These are phyloP conservation scores for Dasypogon diadema DNA, from an alignment of 2,888 invertebrate species.

Conservation along the genomic window DNA sequence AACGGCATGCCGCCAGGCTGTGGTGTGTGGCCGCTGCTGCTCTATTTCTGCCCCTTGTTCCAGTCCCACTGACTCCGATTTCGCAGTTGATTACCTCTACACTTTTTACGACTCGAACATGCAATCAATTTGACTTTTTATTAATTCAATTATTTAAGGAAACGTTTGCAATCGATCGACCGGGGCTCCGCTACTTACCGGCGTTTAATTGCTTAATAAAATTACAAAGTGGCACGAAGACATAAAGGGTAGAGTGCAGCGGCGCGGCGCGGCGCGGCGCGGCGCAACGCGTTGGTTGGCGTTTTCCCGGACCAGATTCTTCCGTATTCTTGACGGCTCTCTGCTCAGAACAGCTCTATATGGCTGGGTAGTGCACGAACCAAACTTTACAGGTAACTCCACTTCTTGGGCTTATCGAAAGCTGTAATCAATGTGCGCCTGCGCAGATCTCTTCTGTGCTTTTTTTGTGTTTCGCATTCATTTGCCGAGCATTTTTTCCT, in stretches of 20 bases:
- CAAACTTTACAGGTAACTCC: slow-evolving; percentile 4
- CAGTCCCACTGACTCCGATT: slow-evolving; percentile 39
- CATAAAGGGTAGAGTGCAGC: slow-evolving; percentile 8
- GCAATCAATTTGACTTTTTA: slow-evolving; percentile 49
- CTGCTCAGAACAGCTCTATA: neutral
- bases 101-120: slow-evolving; percentile 26
- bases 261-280: too few species aligned
- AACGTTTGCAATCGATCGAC: slow-evolving; percentile 39
- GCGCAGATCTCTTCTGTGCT: slow-evolving; percentile 3
- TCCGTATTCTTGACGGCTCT: slow-evolving; percentile 39
- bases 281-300: neutral
- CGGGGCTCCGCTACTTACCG: neutral
- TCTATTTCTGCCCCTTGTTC: neutral
- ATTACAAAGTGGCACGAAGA: slow-evolving; percentile 8
- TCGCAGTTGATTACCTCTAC: slow-evolving; percentile 15
- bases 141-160: slow-evolving; percentile 49
- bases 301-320: slow-evolving; percentile 11
- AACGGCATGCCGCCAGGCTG: slow-evolving; percentile 22
- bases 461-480: slow-evolving; percentile 27
- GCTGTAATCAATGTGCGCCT: slow-evolving; percentile 43
- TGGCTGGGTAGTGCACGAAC: neutral
- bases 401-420: slow-evolving; percentile 41
- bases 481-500: slow-evolving; percentile 17
- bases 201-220: slow-evolving; percentile 41
- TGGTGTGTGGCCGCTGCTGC: slow-evolving; percentile 15